phyloP scores from a whole-genome alignment of 1,140 invertebrate genomes.

The Drosophila kurseongensis region DNA sequence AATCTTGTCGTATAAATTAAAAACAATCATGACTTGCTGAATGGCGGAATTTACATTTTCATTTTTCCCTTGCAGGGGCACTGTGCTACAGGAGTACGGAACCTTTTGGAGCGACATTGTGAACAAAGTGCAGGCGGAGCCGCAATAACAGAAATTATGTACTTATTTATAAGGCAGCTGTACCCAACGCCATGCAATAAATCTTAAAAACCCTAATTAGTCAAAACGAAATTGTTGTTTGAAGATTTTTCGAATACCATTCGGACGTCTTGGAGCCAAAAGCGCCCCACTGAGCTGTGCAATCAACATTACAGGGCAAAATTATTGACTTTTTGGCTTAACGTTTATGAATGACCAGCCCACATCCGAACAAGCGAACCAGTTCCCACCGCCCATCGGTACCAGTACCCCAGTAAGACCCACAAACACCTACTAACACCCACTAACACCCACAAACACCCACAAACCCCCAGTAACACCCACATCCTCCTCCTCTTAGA shows the following conservation, averaged over 20 bases:
- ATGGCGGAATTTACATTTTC: conserved; percentile 21
- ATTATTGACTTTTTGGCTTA: conserved; percentile 68
- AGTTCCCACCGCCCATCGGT: conserved; percentile 5
- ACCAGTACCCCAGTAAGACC: background rate
- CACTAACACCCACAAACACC: conserved; percentile 20
- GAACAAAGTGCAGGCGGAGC: conserved; percentile 66
- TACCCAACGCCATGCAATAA: conserved; percentile 54
- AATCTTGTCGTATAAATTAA: conserved; percentile 37
- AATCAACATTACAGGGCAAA: conserved; percentile 54
- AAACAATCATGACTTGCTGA: conserved; percentile 25
- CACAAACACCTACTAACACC: conserved; percentile 18
- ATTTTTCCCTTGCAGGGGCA: conserved; percentile 87
- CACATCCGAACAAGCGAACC: conserved; percentile 5
- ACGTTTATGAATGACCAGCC: conserved; percentile 72
- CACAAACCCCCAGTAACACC: conserved; percentile 6
- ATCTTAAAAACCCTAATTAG: conserved; percentile 60
- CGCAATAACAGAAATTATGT: conserved; percentile 45
- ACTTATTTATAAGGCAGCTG: conserved; percentile 37
- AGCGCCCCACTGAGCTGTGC: conserved; percentile 30
- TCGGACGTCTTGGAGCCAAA: conserved; percentile 16
- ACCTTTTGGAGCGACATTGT: conserved; percentile 89
- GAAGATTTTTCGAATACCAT: conserved; percentile 37
- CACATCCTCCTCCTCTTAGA: conserved; percentile 14
- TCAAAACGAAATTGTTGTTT: conserved; percentile 53
- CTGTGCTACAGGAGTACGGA: conserved; percentile 89